phyloP scores from a whole-genome alignment of 2,888 invertebrate species.

The Thelaira solivaga region DNA sequence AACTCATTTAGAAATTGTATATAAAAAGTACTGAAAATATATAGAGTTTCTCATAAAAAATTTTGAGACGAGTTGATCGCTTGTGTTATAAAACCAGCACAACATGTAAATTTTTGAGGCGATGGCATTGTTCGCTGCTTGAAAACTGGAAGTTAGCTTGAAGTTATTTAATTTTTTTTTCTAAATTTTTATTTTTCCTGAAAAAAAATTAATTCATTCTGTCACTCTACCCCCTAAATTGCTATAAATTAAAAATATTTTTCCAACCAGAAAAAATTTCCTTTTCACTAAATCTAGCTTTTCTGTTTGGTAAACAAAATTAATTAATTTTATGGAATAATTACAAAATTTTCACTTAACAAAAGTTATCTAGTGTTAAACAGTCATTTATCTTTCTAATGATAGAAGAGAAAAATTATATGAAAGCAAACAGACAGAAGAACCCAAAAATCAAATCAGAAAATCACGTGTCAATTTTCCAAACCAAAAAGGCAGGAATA shows the following conservation, averaged over 20 bases:
- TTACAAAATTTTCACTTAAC: conserved; percentile 17
- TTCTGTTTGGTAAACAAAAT: conserved; percentile 25
- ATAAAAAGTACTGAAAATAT: too few species aligned
- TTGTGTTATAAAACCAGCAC: too few species aligned
- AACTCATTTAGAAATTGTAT: too few species aligned
- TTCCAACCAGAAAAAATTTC: background rate
- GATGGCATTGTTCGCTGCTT: too few species aligned
- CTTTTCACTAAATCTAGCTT: background rate
- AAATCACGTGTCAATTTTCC: conserved; percentile 52
- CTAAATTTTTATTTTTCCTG: too few species aligned
- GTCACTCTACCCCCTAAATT: background rate
- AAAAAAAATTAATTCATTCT: too few species aligned
- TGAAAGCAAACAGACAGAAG: background rate
- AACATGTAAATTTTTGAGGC: too few species aligned
- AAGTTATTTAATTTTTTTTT: too few species aligned
- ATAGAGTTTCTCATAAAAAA: too few species aligned
- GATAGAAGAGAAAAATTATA: background rate
- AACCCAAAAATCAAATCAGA: conserved; percentile 42
- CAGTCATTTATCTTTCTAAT: conserved; percentile 57
- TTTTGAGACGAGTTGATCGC: too few species aligned
- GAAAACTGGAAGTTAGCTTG: too few species aligned
- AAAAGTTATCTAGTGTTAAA: conserved; percentile 26
- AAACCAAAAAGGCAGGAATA: conserved; percentile 24
- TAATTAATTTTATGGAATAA: conserved; percentile 57
- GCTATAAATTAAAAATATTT: background rate